phyloP scores from a whole-genome alignment of 2,888 invertebrate species.

The Helleia helle region DNA sequence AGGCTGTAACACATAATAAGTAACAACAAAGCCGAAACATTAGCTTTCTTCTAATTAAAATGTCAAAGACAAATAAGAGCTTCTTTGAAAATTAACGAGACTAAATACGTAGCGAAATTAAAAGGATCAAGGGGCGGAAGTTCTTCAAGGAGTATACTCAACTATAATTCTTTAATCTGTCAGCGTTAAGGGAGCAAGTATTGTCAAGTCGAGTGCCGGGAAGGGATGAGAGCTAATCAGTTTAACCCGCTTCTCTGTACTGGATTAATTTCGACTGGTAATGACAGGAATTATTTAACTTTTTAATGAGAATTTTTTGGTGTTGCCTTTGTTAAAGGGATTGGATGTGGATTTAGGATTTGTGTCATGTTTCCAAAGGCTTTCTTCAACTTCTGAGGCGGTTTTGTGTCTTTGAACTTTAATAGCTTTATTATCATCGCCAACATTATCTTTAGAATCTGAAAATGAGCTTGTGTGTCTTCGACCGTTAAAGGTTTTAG shows the following conservation, averaged over 20 bases:
- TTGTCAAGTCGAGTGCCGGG: conserved; percentile 28
- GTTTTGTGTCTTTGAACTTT: no score
- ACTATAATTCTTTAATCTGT: conserved; percentile 19
- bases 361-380: no score
- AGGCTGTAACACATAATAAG: no score
- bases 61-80: background rate
- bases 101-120: conserved; percentile 4
- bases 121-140: conserved; percentile 3
- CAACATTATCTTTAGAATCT: no score
- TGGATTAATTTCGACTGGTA: conserved; percentile 1
- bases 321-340: background rate
- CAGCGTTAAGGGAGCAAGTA: conserved; percentile 17
- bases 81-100: background rate
- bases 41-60: background rate
- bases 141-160: conserved; percentile 1
- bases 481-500: no score
- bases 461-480: no score
- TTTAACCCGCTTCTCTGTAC: conserved; percentile 16
- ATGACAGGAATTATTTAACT: conserved; percentile 3
- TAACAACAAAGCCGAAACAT: background rate
- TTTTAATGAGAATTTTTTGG: conserved; percentile 3
- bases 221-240: conserved; percentile 33
- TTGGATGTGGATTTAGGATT: no score
- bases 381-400: no score
- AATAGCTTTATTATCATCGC: no score